Evolutionary conservation across 2,797 vertebrate species (phyloP), one percentile per base, ranked within the genome.

Genomic region (Sebastes steindachneri): DNA sequence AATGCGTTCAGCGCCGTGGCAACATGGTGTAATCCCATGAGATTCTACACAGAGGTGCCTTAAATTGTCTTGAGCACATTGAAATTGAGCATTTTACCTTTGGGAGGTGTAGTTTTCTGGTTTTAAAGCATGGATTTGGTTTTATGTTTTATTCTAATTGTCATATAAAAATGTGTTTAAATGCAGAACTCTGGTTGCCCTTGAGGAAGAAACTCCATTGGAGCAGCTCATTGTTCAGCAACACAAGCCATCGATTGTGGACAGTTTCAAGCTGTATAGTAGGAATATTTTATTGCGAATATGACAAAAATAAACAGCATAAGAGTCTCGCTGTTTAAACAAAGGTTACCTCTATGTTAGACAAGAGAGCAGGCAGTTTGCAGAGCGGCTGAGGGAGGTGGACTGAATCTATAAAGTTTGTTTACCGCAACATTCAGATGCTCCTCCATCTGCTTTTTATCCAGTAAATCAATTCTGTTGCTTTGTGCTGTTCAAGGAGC

Each of bases 361-460:
- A 79, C 81, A 3, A 25, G 48, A 69, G 75, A 60, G 6, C 57
- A 0, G 25, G 37, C 62, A 72, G 76, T 87, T 66, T 76, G 59
- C 69, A 73, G 58, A 60, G 68, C 59, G 77, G 70, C 60, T 28
- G 25, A 55, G 53, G 51, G 78, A 72, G 80, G 55, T 41, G 67
- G 54, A 66, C 76, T 31, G 90, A 83, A 86, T 86, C 79, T 79
- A 58, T 80, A 85, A 90, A 83, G 82, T 88, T 84, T 91, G 89
- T 92, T 90, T 90, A 87, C 88, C 0, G 9, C 80, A 65, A 29
- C 82, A 68, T 86, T 90, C 82, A 86, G 79, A 79, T 80, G 86
- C 84, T 78, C 21, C 82, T 73, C 86, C 90, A 85, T 87, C 90
- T 92, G 88, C 86, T 89, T 79, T 83, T 80, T 70, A 90, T 89